Base-by-base conservation (phyloP, 2,888 invertebrate genomes). In the Hydroisotoma schaefferi region DNA sequence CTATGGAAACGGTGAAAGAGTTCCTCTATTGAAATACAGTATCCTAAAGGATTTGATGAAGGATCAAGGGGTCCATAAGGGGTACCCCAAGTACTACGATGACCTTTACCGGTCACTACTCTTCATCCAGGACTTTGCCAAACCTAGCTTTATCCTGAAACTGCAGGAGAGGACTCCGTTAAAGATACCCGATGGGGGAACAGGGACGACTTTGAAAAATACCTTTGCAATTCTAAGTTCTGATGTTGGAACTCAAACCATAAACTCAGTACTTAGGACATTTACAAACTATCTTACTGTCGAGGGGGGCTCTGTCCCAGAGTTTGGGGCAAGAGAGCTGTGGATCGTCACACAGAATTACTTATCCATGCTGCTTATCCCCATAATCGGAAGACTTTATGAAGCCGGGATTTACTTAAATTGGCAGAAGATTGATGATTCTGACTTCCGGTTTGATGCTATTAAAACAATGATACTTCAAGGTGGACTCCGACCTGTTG, bases 331-430 rank as follows among this genome's bases (percentile, higher is more conserved):
- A 37, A 27, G 61, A 20, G 1, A 29, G 10, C 25, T 40, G 1
- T 61, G 61, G 61, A 48, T 57, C 2, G 4, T 61, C 1, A 47
- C 56, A 22, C 40, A 57, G 33, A 61, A 61, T 49, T 61, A 61
- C 27, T 54, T 57, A 18, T 47, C 12, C 10, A 12, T 6, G 1
- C 23, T 38, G 23, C 12, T 61, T 6, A 53, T 43, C 33, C 1
- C 20, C 8, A 25, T 27, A 15, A 29, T 61, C 38, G 54, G 48
- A 1, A 52, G 49, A 25, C 22, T 61, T 22, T 47, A 26, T 33
- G 61, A 57, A 20, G 47, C 57, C 4, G 61, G 61, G n/a, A 43
- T 61, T 53, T 61, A 57, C 33, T 48, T n/a, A 12, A 53, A 54
- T 27, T 61, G 61, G 61, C 43, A 61, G n/a, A n/a, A n/a, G n/a